Percentiles rank a stretch among this genome's conserved stretches.
phyloP scores from a whole-genome alignment of 2,797 vertebrate genomes.

The Nyctibius grandis region DNA sequence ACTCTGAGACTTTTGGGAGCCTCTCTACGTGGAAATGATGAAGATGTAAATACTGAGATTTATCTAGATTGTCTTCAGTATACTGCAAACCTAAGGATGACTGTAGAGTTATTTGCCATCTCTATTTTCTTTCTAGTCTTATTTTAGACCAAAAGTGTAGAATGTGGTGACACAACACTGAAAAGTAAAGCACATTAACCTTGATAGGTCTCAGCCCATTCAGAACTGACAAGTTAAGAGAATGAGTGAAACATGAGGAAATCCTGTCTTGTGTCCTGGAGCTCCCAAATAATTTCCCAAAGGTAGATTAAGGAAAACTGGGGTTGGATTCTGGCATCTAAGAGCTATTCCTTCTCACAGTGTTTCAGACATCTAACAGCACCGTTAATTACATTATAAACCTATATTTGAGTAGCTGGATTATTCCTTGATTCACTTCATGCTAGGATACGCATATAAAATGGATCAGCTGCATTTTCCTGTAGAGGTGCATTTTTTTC shows the following conservation, averaged over 20 bases:
- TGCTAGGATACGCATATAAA: rapidly evolving
- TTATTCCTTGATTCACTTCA: not conserved
- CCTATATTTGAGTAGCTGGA: not conserved
- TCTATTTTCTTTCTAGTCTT: not conserved
- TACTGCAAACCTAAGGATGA: not conserved
- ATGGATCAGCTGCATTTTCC: not conserved
- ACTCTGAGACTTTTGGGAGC: not conserved
- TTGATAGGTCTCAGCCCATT: not conserved
- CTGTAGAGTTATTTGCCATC: not conserved
- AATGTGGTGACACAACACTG: not conserved
- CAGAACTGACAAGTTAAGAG: not conserved
- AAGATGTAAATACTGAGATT: not conserved
- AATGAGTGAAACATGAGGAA: not conserved
- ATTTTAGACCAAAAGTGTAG: not conserved
- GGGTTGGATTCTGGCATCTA: not conserved
- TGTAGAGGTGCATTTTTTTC: not conserved
- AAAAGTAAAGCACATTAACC: not conserved
- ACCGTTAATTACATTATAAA: not conserved
- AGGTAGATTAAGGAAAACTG: not conserved
- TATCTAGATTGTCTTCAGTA: not conserved
- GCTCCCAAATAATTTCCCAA: not conserved
- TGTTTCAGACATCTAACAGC: not conserved
- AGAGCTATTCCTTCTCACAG: not conserved
- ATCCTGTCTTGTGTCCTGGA: not conserved
- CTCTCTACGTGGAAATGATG: not conserved